Evolutionary conservation across 2,113 vertebrate species (phyloP).

Genomic region (Pseudolaguvia tuberculata): DNA sequence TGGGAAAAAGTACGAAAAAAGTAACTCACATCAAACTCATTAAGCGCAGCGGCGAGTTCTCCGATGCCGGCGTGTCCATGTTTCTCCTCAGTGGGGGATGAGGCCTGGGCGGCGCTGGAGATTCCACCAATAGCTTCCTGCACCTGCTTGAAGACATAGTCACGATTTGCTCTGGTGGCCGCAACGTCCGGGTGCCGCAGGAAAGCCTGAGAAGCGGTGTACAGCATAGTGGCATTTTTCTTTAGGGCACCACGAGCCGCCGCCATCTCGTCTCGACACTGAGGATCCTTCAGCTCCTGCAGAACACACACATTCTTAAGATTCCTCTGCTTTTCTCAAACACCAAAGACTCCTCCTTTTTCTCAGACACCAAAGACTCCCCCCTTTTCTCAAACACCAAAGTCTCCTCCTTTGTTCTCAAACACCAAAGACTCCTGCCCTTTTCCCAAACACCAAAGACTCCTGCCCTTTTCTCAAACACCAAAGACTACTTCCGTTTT

Average conservation of each 20-base stretch:
- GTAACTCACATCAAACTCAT: conserved; percentile 94
- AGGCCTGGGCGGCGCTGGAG: conserved; percentile 91
- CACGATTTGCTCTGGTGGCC: conserved; percentile 91
- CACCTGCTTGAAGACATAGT: conserved; percentile 98
- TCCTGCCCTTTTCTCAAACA: too few relatives aligned
- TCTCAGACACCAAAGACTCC: neutral
- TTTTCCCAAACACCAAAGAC: too few relatives aligned
- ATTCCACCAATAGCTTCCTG: conserved; percentile 97
- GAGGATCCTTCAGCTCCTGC: conserved; percentile 79
- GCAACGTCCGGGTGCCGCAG: conserved; percentile 96
- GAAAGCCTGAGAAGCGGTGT: conserved; percentile 94
- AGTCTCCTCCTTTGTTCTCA: too few relatives aligned
- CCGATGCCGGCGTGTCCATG: conserved; percentile 94
- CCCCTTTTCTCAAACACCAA: too few relatives aligned
- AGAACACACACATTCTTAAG: neutral
- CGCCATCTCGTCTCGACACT: conserved; percentile 97
- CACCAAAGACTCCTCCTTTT: neutral
- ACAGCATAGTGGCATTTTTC: conserved; percentile 98
- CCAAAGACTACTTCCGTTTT: too few relatives aligned
- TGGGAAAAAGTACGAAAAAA: neutral
- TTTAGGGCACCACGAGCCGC: conserved; percentile 93
- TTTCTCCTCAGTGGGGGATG: conserved; percentile 90
- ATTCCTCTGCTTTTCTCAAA: too few relatives aligned
- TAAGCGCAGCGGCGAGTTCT: conserved; percentile 92
- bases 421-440: too few relatives aligned